Base-by-base conservation (phyloP, 1,140 invertebrate genomes). In the Drosophila varians region DNA sequence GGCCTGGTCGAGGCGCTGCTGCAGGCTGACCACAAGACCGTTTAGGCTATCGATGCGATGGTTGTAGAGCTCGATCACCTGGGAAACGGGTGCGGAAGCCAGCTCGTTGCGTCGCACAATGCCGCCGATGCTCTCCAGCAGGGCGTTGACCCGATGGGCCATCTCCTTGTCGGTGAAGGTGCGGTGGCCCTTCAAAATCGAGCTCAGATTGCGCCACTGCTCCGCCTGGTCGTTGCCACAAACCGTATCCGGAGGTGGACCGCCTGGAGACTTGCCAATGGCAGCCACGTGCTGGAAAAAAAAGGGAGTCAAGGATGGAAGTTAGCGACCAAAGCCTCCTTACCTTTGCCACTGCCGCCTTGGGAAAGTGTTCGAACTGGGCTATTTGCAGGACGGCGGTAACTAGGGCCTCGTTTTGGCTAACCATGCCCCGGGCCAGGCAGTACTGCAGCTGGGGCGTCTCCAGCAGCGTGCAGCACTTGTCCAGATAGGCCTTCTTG, bases 401-500 rank as follows among this genome's bases (percentile, higher is more conserved):
- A 5, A 83, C 78, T 3, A 91, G 43, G 4, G 53, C 40, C 34
- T 91, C 83, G 12, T 58, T 77, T n/a, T 56, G 75, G 26, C 72
- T 74, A 18, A 77, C 36, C 83, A 90, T 79, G 26, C 75, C 90
- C 1, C 77, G 72, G 4, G 90, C 90, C 7, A 91, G 40, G 4
- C 74, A 76, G 12, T 87, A 83, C 54, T 91, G 90, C 49, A 91
- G 65, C 51, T 88, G 88, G 2, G 72, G 61, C 58, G 73, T 53
- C 26, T 83, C 77, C 12, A 91, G 52, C 4, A 91, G 55, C 0
- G 61, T 38, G 21, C 84, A 83, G 48, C 90, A 90, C 49, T 91
- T 90, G 18, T 89, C 89, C 18, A 82, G 54, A 21, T 90, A 91
- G 11, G 89, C 89, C 68, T 90, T 91, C 52, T 90, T 90, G 7